Conservation (phyloP, 2,797 vertebrate genomes). For the Xenopus petersii region DNA sequence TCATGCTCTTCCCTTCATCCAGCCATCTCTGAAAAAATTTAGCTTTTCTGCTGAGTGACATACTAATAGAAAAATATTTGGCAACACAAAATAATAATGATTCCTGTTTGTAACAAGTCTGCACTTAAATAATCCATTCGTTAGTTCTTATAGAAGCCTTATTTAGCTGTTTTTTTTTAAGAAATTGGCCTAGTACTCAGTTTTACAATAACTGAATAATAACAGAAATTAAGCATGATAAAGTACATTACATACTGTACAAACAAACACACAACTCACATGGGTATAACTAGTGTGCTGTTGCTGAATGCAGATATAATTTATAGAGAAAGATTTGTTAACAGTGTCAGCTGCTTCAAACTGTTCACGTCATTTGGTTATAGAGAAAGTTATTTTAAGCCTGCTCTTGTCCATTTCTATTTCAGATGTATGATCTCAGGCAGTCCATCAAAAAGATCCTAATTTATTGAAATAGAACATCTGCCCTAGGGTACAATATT, state of each 20-base stretch:
- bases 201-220: too few relatives aligned
- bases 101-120: neutral
- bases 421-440: conserved; percentile 17
- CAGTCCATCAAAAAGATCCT: conserved; percentile 28
- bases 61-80: too few relatives aligned
- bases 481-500: conserved; percentile 24
- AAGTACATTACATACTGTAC: too few relatives aligned
- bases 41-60: too few relatives aligned
- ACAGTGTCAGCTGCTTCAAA: conserved; percentile 2
- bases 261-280: neutral
- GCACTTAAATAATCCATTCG: too few relatives aligned
- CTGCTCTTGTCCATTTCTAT: conserved; percentile 12
- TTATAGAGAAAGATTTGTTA: conserved; percentile 14
- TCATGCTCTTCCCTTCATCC: too few relatives aligned
- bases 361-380: conserved; percentile 3
- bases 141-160: neutral
- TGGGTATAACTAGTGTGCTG: neutral
- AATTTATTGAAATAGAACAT: conserved; percentile 11
- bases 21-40: too few relatives aligned
- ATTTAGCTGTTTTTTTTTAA: too few relatives aligned
- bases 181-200: too few relatives aligned
- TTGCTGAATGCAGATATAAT: conserved; percentile 5
- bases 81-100: too few relatives aligned
- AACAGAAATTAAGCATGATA: too few relatives aligned
- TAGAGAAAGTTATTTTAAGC: conserved; percentile 18